These are phyloP conservation scores for Bostrychus sinensis DNA, from an alignment of 2,113 vertebrate species.

Conservation along the genomic window DNA sequence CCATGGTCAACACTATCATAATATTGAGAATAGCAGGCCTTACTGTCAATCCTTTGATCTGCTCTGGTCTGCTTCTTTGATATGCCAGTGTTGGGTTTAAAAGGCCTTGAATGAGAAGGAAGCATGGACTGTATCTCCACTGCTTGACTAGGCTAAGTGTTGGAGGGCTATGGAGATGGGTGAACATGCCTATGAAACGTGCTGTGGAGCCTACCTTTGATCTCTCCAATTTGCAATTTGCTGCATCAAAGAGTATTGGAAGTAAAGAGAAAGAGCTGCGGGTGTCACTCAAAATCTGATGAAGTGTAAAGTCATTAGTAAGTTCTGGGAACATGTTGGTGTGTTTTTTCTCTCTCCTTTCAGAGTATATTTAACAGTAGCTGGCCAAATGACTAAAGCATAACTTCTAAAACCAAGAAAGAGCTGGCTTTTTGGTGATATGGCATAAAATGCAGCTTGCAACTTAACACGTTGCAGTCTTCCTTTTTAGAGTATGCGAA, in stretches of 20 bases:
- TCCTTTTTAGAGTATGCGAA: not conserved
- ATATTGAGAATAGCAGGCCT: conserved; percentile 47
- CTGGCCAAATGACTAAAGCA: not conserved
- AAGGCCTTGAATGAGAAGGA: conserved; percentile 40
- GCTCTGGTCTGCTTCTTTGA: conserved; percentile 55
- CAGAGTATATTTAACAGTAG: conserved; percentile 3
- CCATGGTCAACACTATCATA: conserved; percentile 30
- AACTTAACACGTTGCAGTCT: not conserved
- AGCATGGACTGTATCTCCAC: conserved; percentile 17
- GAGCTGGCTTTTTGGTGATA: not conserved
- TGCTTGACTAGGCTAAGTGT: conserved; percentile 22
- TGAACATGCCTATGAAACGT: conserved; percentile 48
- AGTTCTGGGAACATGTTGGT: conserved; percentile 30
- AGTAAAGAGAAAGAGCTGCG: conserved; percentile 7
- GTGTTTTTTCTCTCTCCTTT: conserved; percentile 10
- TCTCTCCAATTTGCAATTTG: conserved; percentile 52
- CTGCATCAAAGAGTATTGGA: conserved; percentile 38
- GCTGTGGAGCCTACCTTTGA: conserved; percentile 55
- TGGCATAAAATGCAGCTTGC: not conserved
- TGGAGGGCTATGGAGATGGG: conserved; percentile 4
- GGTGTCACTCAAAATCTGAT: conserved; percentile 25
- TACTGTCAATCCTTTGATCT: conserved; percentile 62
- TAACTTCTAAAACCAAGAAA: not conserved
- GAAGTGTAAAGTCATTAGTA: conserved; percentile 30
- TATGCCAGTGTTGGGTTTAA: conserved; percentile 48